Evolutionary conservation across 1,140 invertebrate species (phyloP).

Genomic region (Saxidomus purpurata): DNA sequence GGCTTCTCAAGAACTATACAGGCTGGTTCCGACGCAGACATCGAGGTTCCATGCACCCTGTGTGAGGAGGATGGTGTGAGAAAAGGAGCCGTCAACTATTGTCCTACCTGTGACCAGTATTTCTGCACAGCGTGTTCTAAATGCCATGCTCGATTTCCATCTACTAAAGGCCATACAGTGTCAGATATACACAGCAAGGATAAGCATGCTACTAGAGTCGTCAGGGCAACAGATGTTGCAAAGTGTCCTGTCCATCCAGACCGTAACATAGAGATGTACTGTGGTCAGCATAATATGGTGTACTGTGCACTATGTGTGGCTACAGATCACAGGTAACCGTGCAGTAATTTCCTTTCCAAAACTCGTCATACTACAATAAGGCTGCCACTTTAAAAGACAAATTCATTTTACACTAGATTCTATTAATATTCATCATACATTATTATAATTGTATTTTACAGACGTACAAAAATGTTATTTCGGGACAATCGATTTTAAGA

Average conservation of each 20-base stretch:
- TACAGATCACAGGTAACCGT: conserved; percentile 4
- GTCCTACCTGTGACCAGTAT: neutral
- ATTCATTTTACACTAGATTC: too few species aligned
- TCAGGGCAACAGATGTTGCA: neutral
- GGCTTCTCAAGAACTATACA: neutral
- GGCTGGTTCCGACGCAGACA: neutral
- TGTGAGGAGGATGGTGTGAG: neutral
- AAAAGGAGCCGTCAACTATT: neutral
- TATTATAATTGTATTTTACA: too few species aligned
- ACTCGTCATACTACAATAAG: too few species aligned
- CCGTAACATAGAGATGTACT: neutral
- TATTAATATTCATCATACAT: too few species aligned
- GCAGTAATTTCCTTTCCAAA: too few species aligned
- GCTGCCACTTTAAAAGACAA: too few species aligned
- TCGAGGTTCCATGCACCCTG: neutral
- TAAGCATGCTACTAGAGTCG: neutral
- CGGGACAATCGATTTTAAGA: too few species aligned
- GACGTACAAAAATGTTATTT: too few species aligned
- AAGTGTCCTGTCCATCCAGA: neutral
- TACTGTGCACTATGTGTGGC: neutral
- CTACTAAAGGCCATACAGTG: neutral
- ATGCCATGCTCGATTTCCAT: neutral
- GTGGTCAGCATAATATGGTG: neutral
- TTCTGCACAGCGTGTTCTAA: neutral
- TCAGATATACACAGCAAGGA: neutral